phyloP scores from a whole-genome alignment of 2,113 vertebrate genomes.

The Mellivora capensis region DNA sequence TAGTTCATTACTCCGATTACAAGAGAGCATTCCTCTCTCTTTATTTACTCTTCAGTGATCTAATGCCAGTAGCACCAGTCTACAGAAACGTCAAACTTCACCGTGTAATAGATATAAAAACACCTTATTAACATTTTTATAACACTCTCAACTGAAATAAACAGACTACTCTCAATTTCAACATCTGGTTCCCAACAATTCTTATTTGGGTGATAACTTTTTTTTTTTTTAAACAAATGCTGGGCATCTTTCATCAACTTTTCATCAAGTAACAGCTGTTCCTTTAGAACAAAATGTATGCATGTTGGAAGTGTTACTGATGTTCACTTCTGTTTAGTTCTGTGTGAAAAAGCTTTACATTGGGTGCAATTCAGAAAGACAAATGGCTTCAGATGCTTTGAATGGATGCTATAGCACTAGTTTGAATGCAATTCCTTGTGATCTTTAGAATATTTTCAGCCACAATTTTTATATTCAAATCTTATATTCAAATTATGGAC shows the following conservation, averaged over 20 bases:
- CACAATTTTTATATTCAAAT: not conserved
- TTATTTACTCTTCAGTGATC: constrained; percentile 54
- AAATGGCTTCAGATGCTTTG: constrained; percentile 63
- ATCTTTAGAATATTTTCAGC: not conserved
- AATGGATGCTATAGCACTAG: constrained; percentile 5
- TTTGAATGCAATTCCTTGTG: constrained; percentile 24
- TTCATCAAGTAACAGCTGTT: constrained; percentile 70
- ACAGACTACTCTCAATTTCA: constrained; percentile 56
- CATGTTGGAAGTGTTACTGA: constrained; percentile 2
- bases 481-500: not conserved
- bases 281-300: constrained; percentile 28
- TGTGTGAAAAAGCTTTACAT: constrained; percentile 46
- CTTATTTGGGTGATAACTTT: constrained; percentile 67
- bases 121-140: constrained; percentile 73
- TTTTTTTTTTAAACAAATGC: no score
- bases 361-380: constrained; percentile 66
- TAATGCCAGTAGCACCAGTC: constrained; percentile 18
- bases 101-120: constrained; percentile 20
- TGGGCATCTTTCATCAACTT: constrained; percentile 27
- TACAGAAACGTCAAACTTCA: constrained; percentile 50
- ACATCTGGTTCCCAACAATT: constrained; percentile 74
- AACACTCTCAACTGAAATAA: constrained; percentile 67
- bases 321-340: constrained; percentile 62
- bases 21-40: not conserved
- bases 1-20: not conserved